phyloP scores from a whole-genome alignment of 2,888 invertebrate genomes.

The Malthinus flaveolus region DNA sequence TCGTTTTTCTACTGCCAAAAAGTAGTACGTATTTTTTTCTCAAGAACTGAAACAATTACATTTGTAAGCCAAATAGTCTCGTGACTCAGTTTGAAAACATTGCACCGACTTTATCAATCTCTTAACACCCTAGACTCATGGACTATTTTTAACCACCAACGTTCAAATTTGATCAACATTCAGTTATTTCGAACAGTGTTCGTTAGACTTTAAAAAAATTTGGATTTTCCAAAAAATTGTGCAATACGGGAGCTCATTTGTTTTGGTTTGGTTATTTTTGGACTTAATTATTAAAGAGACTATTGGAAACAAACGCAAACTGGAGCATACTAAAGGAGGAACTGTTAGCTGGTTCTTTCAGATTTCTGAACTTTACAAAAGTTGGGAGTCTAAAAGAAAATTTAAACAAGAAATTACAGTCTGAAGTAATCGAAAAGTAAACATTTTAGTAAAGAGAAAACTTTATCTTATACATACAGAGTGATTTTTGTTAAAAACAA shows the following conservation, averaged over 20 bases:
- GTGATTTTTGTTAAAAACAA: background rate
- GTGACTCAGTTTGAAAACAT: background rate
- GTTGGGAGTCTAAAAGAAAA: background rate
- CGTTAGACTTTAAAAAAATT: too few relatives aligned
- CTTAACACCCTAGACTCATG: background rate
- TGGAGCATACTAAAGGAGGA: background rate
- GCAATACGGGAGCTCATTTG: background rate
- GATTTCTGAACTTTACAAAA: background rate
- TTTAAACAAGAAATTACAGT: background rate
- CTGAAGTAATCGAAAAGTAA: too few relatives aligned
- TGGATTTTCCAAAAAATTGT: too few relatives aligned
- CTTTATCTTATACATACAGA: background rate
- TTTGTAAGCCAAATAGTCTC: background rate
- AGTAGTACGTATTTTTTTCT: constrained; percentile 17
- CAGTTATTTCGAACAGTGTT: too few relatives aligned
- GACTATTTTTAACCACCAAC: background rate
- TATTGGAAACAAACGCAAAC: background rate
- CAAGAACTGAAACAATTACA: constrained; percentile 5
- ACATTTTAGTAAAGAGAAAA: too few relatives aligned
- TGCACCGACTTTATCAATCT: background rate
- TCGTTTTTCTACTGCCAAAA: constrained; percentile 16
- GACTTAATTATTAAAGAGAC: background rate
- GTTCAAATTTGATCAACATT: background rate
- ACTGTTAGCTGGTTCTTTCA: too few relatives aligned
- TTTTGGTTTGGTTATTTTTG: background rate